Conservation (phyloP, 2,797 vertebrate species). For the Ptychadena robeensis region DNA sequence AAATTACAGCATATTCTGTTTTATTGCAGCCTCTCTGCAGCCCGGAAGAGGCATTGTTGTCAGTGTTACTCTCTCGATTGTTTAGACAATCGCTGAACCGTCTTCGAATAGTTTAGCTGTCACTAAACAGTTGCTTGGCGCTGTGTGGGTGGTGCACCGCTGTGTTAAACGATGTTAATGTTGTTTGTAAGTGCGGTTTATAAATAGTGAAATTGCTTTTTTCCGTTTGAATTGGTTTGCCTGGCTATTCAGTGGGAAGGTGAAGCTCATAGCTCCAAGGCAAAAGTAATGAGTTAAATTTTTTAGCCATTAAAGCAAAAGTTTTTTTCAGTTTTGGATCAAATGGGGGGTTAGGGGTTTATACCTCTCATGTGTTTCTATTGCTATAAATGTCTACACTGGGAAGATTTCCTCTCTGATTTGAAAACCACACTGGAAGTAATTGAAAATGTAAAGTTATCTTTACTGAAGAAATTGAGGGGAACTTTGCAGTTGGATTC, state of each 20-base stretch:
- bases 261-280: not conserved
- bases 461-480: no score
- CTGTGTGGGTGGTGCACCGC: constrained; percentile 47
- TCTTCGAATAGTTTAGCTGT: constrained; percentile 46
- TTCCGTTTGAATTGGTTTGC: not conserved
- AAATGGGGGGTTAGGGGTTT: no score
- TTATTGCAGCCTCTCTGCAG: constrained; percentile 6
- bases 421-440: no score
- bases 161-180: constrained; percentile 51
- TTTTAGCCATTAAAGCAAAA: constrained; percentile 8
- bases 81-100: constrained; percentile 47
- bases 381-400: no score
- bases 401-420: not conserved
- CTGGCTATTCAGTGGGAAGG: not conserved
- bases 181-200: constrained; percentile 43
- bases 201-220: constrained; percentile 47
- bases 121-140: constrained; percentile 40
- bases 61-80: not conserved
- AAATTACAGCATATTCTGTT: constrained; percentile 25
- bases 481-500: no score
- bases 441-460: no score
- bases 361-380: no score
- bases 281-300: not conserved
- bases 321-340: no score
- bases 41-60: constrained; percentile 12